phyloP scores from a whole-genome alignment of 2,888 invertebrate genomes.

The Thymelicus sylvestris region DNA sequence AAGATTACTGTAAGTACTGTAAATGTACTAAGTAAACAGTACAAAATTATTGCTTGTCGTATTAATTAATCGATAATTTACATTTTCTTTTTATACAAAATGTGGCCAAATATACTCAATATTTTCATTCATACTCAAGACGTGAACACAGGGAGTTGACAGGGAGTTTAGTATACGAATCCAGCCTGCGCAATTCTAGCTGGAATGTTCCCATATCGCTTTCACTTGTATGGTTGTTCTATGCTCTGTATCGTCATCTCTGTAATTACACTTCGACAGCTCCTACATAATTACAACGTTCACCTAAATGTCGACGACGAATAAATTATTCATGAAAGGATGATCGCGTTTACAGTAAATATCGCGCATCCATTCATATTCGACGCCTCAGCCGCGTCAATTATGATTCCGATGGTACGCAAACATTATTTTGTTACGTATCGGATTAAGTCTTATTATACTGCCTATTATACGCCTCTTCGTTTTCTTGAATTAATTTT shows the following conservation, averaged over 20 bases:
- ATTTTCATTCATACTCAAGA: too few relatives aligned
- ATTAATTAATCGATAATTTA: too few relatives aligned
- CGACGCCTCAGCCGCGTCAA: constrained; percentile 42
- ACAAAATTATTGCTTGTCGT: too few relatives aligned
- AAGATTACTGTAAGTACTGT: too few relatives aligned
- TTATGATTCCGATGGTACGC: constrained; percentile 30
- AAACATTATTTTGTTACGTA: constrained; percentile 32
- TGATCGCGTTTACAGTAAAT: constrained; percentile 64
- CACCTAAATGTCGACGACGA: constrained; percentile 55
- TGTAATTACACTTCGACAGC: constrained; percentile 65
- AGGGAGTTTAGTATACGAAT: too few relatives aligned
- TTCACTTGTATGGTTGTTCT: neutral
- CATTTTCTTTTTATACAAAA: too few relatives aligned
- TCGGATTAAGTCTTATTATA: constrained; percentile 29
- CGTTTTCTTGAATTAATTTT: constrained; percentile 19
- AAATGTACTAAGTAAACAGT: too few relatives aligned
- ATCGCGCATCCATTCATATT: constrained; percentile 59
- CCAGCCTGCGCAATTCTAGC: too few relatives aligned
- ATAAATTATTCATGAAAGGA: constrained; percentile 71
- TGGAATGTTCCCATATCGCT: neutral
- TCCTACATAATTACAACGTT: constrained; percentile 62
- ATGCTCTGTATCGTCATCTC: constrained; percentile 49
- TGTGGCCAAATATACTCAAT: too few relatives aligned
- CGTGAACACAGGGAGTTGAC: too few relatives aligned
- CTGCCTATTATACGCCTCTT: constrained; percentile 13